phyloP scores from a whole-genome alignment of 1,140 invertebrate genomes.

The Drosophila sp. region DNA sequence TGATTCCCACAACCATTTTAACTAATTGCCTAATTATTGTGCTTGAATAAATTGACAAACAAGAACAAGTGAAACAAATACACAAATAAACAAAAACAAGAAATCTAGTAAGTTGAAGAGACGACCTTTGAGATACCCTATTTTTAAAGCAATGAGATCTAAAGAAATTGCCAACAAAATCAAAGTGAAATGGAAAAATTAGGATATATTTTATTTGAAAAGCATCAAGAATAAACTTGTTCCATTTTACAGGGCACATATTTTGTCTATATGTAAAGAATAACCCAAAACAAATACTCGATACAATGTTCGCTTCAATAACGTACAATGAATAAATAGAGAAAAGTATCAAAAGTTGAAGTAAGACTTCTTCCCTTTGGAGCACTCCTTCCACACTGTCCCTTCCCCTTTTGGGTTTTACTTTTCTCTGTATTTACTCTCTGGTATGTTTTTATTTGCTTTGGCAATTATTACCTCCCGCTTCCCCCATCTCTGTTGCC shows the following conservation, averaged over 20 bases:
- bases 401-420: neutral
- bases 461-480: conserved; percentile 6
- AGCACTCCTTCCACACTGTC: neutral
- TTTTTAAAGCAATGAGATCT: neutral
- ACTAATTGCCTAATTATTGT: conserved; percentile 18
- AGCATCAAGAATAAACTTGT: too few species aligned
- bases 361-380: neutral
- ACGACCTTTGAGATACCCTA: neutral
- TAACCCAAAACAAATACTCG: neutral
- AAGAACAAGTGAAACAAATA: neutral
- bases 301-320: conserved; percentile 5
- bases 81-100: neutral
- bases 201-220: neutral
- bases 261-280: neutral
- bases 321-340: conserved; percentile 1
- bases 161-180: neutral
- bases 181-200: neutral
- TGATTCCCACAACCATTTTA: conserved; percentile 8
- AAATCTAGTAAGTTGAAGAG: neutral
- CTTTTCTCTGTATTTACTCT: neutral
- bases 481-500: neutral
- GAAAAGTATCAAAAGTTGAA: conserved; percentile 13
- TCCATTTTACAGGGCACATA: neutral
- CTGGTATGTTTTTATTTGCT: conserved; percentile 8
- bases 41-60: conserved; percentile 16